Conservation (phyloP, 2,797 vertebrate genomes). For the Oreochromis mossambicus region DNA sequence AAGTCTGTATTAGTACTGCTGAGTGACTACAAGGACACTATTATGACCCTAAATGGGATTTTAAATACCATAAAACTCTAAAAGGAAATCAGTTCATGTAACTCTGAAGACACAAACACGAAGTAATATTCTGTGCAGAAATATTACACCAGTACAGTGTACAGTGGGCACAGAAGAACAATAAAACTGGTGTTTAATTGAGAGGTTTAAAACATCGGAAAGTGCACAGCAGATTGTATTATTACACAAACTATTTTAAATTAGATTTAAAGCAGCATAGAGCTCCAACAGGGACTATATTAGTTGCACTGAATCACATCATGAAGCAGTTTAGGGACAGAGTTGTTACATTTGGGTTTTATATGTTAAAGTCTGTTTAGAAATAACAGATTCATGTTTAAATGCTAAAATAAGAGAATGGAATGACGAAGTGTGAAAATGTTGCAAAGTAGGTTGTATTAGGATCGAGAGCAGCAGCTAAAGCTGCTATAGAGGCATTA, state of each 20-base stretch:
- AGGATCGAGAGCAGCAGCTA: accelerated
- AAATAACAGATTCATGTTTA: background rate
- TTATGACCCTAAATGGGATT: background rate
- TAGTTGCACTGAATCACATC: accelerated
- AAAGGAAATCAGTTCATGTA: background rate
- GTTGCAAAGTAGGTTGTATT: background rate
- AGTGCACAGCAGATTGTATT: background rate
- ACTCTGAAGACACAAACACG: accelerated
- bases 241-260: background rate
- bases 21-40: background rate
- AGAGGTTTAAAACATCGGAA: background rate
- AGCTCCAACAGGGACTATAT: background rate
- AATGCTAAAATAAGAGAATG: background rate
- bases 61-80: background rate
- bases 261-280: background rate
- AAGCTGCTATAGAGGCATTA: background rate
- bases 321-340: background rate
- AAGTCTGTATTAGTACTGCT: background rate
- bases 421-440: background rate
- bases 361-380: background rate
- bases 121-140: background rate
- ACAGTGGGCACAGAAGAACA: accelerated
- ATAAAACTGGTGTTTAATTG: background rate
- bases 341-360: background rate
- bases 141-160: background rate